Base-by-base conservation (phyloP, 2,797 vertebrate species). In the Manis crassicaudata region DNA sequence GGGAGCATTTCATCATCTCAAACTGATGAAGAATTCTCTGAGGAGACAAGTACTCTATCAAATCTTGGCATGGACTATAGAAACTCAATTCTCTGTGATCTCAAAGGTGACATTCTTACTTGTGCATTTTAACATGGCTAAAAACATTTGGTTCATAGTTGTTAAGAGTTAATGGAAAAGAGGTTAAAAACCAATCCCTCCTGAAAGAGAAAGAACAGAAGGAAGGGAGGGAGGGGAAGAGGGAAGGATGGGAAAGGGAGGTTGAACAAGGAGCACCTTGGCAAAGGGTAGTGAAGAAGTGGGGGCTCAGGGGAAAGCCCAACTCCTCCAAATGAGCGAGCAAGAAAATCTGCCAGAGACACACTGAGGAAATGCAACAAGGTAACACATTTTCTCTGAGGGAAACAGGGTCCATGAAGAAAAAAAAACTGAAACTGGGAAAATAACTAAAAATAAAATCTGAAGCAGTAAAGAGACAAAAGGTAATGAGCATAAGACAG, bases 381-480 rank as follows among this genome's bases (percentile, higher is more conserved):
- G 65, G 83, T 82, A 95, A 95, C 90, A 73, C 72, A 90, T 89
- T 95, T 96, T 84, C 97, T 97, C 88, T 8, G 32, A 96, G 82
- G 93, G 80, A 97, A 92, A 92, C 17, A 90, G 32, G 90, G 50
- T 88, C 83, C 95, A 54, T 62, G 50, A 97, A 37, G 35, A 80
- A 95, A 95, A 62, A 96, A 96, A 83, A 96, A 83, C 70, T 95
- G 32, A 94, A 90, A 94, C 93, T 97, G 62, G 67, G 23, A 21
- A 81, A 96, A 94, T 80, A 88, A 96, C 73, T 88, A 77, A 95
- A 97, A 97, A 96, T 88, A 92, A 96, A 94, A 93, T 77, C 63
- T 43, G 16, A 85, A 80, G 52, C 65, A 87, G 37, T 56, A 56
- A 72, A 17, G 7, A 85, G 56, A 91, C 32, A 86, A 97, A 92